Evolutionary conservation across 1,140 invertebrate genomes (phyloP).

Genomic region (Drosophila dunni): DNA sequence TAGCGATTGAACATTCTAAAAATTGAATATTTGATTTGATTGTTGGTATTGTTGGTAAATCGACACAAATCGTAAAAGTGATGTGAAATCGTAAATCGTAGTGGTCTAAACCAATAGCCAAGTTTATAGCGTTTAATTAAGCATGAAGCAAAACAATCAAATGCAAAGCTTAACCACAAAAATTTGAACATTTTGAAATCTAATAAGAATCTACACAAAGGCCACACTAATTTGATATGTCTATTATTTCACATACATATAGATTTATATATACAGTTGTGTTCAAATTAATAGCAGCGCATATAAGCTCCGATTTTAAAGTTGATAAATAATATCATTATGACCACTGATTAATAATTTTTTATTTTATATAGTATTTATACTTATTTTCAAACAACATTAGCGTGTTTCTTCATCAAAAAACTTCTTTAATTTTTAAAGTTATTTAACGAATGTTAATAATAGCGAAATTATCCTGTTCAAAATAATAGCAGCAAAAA

Average conservation of each 20-base stretch:
- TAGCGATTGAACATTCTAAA: constrained; percentile 42
- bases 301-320: too few relatives aligned
- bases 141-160: constrained; percentile 67
- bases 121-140: constrained; percentile 66
- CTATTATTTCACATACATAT: constrained; percentile 59
- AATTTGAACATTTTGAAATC: constrained; percentile 53
- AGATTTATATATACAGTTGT: too few relatives aligned
- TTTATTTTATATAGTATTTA: too few relatives aligned
- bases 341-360: too few relatives aligned
- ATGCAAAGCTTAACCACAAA: constrained; percentile 65
- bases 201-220: constrained; percentile 61
- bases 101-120: constrained; percentile 32
- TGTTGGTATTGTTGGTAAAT: constrained; percentile 3
- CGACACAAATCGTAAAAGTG: constrained; percentile 23
- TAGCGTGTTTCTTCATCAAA: too few relatives aligned
- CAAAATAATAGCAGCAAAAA: too few relatives aligned
- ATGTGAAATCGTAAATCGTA: constrained; percentile 52
- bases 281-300: too few relatives aligned
- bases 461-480: too few relatives aligned
- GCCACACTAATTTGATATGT: constrained; percentile 34
- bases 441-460: too few relatives aligned
- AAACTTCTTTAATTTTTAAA: too few relatives aligned
- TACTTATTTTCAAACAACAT: too few relatives aligned
- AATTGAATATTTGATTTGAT: constrained; percentile 24
- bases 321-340: too few relatives aligned